Conservation (phyloP, 2,797 vertebrate species). For the Nyctibius grandis region DNA sequence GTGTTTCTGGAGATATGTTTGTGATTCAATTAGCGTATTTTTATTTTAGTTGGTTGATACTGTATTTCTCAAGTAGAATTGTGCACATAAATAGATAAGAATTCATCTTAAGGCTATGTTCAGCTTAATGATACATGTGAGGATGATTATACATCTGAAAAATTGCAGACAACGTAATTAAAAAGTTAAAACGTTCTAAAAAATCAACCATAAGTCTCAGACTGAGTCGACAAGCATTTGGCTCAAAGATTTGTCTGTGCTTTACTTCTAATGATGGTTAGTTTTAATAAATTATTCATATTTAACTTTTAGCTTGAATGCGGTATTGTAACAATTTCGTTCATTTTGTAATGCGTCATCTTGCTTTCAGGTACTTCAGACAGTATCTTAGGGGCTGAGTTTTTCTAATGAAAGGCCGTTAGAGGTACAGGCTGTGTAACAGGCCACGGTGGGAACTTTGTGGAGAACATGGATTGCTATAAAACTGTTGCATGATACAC, state of each 20-base stretch:
- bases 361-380: not conserved
- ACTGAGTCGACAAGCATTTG: not conserved
- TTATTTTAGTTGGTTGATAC: not conserved
- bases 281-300: not conserved
- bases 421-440: not conserved
- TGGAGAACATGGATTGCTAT: not conserved
- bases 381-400: fast-evolving
- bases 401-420: not conserved
- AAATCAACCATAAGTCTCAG: not conserved
- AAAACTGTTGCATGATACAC: not conserved
- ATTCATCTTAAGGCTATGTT: not conserved
- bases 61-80: not conserved
- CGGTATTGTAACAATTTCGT: not conserved
- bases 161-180: not conserved
- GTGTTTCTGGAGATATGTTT: not conserved
- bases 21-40: not conserved
- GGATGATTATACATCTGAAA: not conserved
- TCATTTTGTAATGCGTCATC: not conserved
- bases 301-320: not conserved
- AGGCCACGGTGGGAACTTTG: not conserved
- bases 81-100: not conserved
- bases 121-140: not conserved
- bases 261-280: not conserved
- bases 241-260: not conserved
- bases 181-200: not conserved